Evolutionary conservation across 2,888 invertebrate genomes (phyloP).

Genomic region (Clepsis dumicolana): DNA sequence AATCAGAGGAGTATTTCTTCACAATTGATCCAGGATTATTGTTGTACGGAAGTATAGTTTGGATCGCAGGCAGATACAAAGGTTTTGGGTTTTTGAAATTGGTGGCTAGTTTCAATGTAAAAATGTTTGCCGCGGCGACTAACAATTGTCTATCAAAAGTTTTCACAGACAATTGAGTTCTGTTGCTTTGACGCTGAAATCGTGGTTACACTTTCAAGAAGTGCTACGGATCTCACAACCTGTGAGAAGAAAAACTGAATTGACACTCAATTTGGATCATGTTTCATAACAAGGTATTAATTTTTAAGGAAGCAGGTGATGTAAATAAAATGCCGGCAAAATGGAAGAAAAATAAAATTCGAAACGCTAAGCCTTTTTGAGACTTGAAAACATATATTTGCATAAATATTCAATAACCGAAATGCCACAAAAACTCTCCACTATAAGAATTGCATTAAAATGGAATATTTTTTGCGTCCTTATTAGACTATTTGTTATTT

Average conservation of each 20-base stretch:
- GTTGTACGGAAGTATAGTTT: slow-evolving; percentile 46
- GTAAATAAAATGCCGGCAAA: background rate
- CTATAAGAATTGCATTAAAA: slow-evolving; percentile 68
- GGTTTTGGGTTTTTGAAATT: slow-evolving; percentile 32
- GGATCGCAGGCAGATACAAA: slow-evolving; percentile 26
- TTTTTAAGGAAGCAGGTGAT: background rate
- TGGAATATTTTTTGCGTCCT: slow-evolving; percentile 63
- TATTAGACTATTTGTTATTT: slow-evolving; percentile 78
- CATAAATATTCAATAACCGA: slow-evolving; percentile 40
- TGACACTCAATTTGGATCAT: background rate
- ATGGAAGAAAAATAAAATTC: background rate
- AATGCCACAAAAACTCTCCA: slow-evolving; percentile 52
- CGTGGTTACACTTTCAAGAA: background rate
- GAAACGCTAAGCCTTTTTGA: slow-evolving; percentile 8
- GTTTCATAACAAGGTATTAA: background rate
- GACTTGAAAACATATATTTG: slow-evolving; percentile 25
- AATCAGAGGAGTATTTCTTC: slow-evolving; percentile 71
- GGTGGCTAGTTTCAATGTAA: slow-evolving; percentile 33
- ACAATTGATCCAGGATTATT: slow-evolving; percentile 69
- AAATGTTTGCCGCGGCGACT: slow-evolving; percentile 29
- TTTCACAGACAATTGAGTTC: background rate
- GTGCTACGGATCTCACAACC: background rate
- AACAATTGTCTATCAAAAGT: slow-evolving; percentile 27
- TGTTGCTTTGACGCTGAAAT: background rate
- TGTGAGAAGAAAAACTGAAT: background rate